Evolutionary conservation across 2,797 vertebrate genomes (phyloP).

Genomic region (Liparis tanakae): DNA sequence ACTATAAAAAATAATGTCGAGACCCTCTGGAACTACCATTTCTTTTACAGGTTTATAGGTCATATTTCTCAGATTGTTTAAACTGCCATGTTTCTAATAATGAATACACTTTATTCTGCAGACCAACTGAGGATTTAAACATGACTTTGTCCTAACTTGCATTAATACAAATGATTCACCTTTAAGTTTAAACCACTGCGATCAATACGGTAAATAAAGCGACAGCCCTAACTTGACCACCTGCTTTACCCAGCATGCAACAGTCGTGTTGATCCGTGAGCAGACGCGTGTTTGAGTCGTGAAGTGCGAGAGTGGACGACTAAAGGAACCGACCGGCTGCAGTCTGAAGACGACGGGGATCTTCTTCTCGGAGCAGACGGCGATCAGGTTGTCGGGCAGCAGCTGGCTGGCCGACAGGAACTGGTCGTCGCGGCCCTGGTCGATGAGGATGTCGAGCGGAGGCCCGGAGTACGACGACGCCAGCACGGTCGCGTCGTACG

Average conservation of each 20-base stretch:
- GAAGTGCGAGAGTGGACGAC: neutral
- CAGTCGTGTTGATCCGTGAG: neutral
- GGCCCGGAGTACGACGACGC: slow-evolving; percentile 87
- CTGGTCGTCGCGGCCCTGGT: slow-evolving; percentile 95
- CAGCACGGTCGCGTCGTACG: slow-evolving; percentile 90
- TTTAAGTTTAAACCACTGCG: neutral
- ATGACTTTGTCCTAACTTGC: neutral
- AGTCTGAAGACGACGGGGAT: slow-evolving; percentile 94
- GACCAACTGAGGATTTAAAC: neutral
- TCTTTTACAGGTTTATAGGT: too few species aligned
- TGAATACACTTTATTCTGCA: too few species aligned
- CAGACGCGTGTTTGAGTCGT: neutral
- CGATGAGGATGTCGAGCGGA: slow-evolving; percentile 92
- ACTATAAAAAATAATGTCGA: too few species aligned
- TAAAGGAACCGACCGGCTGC: slow-evolving; percentile 86
- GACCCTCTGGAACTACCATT: neutral
- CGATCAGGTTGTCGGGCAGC: slow-evolving; percentile 94
- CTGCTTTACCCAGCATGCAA: neutral
- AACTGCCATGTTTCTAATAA: too few species aligned
- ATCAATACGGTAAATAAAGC: neutral
- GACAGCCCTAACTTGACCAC: neutral
- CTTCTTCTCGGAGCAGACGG: slow-evolving; percentile 91
- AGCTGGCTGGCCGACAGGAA: slow-evolving; percentile 93
- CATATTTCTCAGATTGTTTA: too few species aligned
- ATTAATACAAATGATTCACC: neutral